Conservation (phyloP, 2,113 vertebrate genomes). For the Atlantisia rogersi region DNA sequence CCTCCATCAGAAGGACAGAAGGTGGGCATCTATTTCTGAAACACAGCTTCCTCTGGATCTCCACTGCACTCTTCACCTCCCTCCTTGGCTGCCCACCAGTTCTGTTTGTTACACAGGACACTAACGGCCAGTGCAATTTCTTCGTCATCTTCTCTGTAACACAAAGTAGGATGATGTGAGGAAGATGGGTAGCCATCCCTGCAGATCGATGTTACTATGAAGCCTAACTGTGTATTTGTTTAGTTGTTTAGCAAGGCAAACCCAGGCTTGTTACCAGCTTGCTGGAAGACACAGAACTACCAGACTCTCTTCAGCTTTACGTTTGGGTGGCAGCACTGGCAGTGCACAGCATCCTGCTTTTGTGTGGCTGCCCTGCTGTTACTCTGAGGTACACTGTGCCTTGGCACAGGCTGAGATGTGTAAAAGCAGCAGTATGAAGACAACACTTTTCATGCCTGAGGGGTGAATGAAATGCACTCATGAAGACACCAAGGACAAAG, state of each 20-base stretch:
- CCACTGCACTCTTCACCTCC: neutral
- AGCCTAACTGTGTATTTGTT: neutral
- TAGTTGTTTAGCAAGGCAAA: neutral
- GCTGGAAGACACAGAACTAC: neutral
- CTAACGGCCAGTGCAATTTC: neutral
- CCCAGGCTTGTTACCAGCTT: neutral
- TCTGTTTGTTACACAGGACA: neutral
- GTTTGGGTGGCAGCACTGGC: fast-evolving
- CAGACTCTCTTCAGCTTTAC: neutral
- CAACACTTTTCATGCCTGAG: neutral
- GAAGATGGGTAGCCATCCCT: neutral
- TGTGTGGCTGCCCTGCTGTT: neutral
- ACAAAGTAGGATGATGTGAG: neutral
- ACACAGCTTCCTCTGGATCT: neutral
- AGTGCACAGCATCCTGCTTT: neutral
- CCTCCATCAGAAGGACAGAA: neutral
- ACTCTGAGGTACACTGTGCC: neutral
- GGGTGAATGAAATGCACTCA: fast-evolving
- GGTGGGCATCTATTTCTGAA: neutral
- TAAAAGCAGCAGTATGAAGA: neutral
- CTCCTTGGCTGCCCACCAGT: neutral
- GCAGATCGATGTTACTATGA: neutral
- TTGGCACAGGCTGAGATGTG: neutral
- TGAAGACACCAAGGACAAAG: neutral
- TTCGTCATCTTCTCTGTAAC: neutral